Percentiles rank a stretch among this genome's conserved stretches.
phyloP scores from a whole-genome alignment of 2,797 vertebrate genomes.

The Enteromius thamalakanensis region DNA sequence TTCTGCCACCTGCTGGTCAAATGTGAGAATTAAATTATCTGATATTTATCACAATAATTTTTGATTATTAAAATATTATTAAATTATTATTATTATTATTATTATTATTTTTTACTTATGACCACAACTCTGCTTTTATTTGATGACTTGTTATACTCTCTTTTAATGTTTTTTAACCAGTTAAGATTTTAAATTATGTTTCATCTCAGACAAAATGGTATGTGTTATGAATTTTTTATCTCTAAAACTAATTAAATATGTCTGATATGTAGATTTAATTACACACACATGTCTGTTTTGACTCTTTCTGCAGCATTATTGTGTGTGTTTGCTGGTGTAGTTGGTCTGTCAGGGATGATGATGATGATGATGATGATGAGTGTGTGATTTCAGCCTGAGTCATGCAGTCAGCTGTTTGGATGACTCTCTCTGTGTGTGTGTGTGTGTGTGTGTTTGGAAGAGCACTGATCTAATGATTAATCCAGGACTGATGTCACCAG shows the following conservation, averaged over 20 bases:
- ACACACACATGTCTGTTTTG: not conserved
- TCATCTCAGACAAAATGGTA: too few relatives aligned
- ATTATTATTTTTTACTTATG: not conserved
- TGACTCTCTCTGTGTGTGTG: not conserved
- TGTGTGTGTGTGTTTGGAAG: not conserved
- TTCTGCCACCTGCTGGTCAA: slow-evolving; percentile 47
- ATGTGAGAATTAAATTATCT: not conserved
- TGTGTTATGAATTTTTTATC: not conserved
- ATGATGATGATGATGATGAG: not conserved
- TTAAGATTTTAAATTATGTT: not conserved
- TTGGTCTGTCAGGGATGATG: not conserved
- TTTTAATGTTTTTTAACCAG: not conserved
- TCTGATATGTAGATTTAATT: not conserved
- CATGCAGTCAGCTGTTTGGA: slow-evolving; percentile 19
- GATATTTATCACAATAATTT: not conserved
- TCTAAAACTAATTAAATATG: not conserved
- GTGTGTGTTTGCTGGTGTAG: not conserved
- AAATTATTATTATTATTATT: not conserved
- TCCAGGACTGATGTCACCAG: not conserved
- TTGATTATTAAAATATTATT: not conserved
- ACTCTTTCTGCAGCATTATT: not conserved
- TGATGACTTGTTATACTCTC: not conserved
- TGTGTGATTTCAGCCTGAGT: slow-evolving; percentile 16
- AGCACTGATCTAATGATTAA: not conserved
- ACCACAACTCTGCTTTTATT: too few relatives aligned